Evolutionary conservation across 2,888 invertebrate genomes (phyloP).

Genomic region (Campopleginae sp.): DNA sequence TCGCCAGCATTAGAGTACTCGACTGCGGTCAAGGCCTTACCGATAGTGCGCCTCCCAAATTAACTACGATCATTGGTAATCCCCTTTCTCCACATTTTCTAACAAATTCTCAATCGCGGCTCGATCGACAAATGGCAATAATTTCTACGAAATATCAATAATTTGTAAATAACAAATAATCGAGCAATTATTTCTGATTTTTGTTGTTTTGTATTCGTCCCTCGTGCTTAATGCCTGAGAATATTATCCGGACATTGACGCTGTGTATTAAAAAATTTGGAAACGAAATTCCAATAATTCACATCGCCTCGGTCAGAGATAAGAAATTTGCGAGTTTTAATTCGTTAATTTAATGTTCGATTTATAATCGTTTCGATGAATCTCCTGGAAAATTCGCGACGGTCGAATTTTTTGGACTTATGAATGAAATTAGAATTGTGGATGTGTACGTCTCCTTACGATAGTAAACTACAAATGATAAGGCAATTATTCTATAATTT

Average conservation of each 20-base stretch:
- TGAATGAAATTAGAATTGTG: no score
- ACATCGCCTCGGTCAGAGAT: no score
- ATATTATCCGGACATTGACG: not conserved
- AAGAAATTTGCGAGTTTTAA: no score
- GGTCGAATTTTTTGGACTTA: no score
- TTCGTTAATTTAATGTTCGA: no score
- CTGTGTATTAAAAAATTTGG: no score
- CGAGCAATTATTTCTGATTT: not conserved
- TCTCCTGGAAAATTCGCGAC: not conserved
- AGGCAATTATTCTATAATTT: not conserved
- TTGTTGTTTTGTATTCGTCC: not conserved
- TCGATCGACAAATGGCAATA: not conserved
- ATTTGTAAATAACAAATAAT: not conserved
- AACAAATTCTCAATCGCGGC: not conserved
- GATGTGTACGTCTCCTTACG: conserved; percentile 70
- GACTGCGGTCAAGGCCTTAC: conserved; percentile 84
- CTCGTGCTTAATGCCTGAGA: not conserved
- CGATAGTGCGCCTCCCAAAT: conserved; percentile 75
- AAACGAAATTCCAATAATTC: no score
- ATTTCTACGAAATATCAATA: not conserved
- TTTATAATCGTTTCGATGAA: not conserved
- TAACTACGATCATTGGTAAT: conserved; percentile 76
- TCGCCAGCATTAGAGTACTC: conserved; percentile 88
- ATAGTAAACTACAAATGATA: conserved; percentile 46
- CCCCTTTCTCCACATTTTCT: not conserved